Conservation (phyloP, 1,140 invertebrate species). For the Temnothorax nylanderi region DNA sequence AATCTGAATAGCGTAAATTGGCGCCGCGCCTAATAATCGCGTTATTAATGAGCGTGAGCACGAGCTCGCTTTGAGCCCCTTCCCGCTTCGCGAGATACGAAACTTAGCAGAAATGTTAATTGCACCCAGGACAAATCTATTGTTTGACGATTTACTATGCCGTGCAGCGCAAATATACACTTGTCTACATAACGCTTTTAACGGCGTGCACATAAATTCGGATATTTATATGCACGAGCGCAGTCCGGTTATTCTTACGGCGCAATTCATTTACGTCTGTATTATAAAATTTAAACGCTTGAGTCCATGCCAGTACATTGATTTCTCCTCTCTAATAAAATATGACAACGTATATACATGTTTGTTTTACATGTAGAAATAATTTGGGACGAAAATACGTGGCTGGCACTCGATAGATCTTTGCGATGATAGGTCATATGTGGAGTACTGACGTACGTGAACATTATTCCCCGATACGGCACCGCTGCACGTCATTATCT, state of each 20-base stretch:
- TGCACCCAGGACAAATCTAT: neutral
- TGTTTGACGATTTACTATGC: neutral
- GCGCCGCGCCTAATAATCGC: conserved; percentile 79
- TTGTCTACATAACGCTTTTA: neutral
- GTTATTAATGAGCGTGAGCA: conserved; percentile 76
- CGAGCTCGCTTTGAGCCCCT: neutral
- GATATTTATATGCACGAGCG: neutral
- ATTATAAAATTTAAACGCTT: neutral
- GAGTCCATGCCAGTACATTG: neutral
- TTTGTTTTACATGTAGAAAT: neutral
- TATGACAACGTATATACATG: conserved; percentile 8
- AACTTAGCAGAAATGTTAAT: conserved; percentile 20
- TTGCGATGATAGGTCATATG: neutral
- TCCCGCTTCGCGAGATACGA: neutral
- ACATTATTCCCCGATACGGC: neutral
- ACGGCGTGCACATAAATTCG: neutral
- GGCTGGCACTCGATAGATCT: neutral
- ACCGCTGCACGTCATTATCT: conserved; percentile 1
- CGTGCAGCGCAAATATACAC: neutral
- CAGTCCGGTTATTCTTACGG: neutral
- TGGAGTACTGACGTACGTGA: neutral
- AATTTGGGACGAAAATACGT: neutral
- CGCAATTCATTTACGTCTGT: neutral
- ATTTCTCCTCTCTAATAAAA: neutral
- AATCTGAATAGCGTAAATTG: conserved; percentile 78